Conservation (phyloP, 64 coral and sea anemone species). For the Porites lutea region DNA sequence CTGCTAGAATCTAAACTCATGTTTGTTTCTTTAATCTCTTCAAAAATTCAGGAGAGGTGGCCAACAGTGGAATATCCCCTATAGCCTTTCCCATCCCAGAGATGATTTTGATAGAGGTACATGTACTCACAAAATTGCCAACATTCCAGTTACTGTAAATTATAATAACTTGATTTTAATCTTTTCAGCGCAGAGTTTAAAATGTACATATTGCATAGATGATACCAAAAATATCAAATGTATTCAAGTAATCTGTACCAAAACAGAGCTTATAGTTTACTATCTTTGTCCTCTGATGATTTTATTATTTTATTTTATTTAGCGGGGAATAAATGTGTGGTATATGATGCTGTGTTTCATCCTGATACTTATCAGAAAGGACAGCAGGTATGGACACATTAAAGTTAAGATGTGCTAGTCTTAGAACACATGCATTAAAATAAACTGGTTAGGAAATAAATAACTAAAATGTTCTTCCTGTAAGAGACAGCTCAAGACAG, state of each 20-base stretch:
- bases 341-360: conserved; percentile 96
- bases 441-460: not conserved
- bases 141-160: not conserved
- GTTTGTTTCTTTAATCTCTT: not conserved
- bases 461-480: too few relatives aligned
- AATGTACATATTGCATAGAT: not conserved
- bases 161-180: not conserved
- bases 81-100: conserved; percentile 88
- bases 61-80: conserved; percentile 92
- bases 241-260: too few relatives aligned
- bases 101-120: conserved; percentile 96
- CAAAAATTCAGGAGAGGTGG: conserved; percentile 64
- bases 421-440: not conserved
- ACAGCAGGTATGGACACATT: conserved; percentile 54
- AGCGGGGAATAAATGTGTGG: conserved; percentile 94
- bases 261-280: too few relatives aligned
- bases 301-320: conserved; percentile 17
- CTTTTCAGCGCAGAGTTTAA: not conserved
- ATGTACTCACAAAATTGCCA: not conserved
- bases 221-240: too few relatives aligned
- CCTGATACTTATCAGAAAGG: conserved; percentile 94
- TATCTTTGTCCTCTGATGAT: too few relatives aligned
- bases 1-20: too few relatives aligned
- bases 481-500: too few relatives aligned
- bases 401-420: too few relatives aligned